These are phyloP conservation scores for Pseudochirops cupreus DNA, from an alignment of 2,797 vertebrate genomes.

Conservation along the genomic window DNA sequence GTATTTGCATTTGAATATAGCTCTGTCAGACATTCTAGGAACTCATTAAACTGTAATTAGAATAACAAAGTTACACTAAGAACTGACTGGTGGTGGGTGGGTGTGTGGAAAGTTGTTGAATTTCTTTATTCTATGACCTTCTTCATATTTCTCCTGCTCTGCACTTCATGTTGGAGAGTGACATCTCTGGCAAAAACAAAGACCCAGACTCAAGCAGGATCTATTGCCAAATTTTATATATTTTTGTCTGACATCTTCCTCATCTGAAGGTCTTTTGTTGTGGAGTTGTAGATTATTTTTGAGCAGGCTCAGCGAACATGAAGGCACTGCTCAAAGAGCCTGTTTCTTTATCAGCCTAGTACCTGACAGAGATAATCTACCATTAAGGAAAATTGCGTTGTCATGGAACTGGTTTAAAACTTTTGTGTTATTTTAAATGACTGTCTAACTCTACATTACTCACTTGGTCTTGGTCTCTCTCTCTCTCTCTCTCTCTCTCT, in stretches of 20 bases:
- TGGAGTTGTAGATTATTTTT: neutral
- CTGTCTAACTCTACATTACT: neutral
- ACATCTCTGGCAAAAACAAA: neutral
- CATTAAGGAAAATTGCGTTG: neutral
- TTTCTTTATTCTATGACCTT: neutral
- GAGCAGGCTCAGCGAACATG: neutral
- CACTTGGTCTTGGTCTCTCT: neutral
- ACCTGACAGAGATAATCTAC: neutral
- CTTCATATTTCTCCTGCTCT: neutral
- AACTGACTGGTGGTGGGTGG: neutral
- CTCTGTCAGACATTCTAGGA: constrained; percentile 4
- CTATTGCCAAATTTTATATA: neutral
- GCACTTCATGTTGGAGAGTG: fast-evolving
- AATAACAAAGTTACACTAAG: neutral
- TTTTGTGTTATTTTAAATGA: neutral
- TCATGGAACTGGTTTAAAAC: neutral
- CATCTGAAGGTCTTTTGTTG: neutral
- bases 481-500: too few species aligned
- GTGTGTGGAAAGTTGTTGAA: neutral
- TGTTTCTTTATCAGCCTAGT: neutral
- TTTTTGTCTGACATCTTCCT: neutral
- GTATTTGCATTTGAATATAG: neutral
- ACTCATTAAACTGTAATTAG: neutral
- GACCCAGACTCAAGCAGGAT: neutral
- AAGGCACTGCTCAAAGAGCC: neutral